Evolutionary conservation across 2,797 vertebrate genomes (phyloP).

Genomic region (Rhyacichthys aspro): DNA sequence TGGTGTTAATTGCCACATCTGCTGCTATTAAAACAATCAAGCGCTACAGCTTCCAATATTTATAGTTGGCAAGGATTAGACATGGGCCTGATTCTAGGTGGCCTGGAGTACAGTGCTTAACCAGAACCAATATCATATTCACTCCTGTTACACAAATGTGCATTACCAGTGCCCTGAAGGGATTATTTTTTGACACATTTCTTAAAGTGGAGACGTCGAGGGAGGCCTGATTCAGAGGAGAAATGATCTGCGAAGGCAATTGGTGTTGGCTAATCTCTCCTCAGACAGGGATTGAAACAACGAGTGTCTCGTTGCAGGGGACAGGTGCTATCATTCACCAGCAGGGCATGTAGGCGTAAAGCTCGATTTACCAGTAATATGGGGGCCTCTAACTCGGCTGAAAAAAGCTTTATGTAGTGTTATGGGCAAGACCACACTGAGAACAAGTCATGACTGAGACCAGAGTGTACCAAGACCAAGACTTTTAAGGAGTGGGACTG

Average conservation of each 20-base stretch:
- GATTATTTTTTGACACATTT: slow-evolving; percentile 72
- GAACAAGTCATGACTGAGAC: slow-evolving; percentile 2
- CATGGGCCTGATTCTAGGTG: slow-evolving; percentile 74
- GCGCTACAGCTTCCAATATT: slow-evolving; percentile 77
- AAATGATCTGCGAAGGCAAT: slow-evolving; percentile 77
- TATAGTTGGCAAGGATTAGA: slow-evolving; percentile 80
- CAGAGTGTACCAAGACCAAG: neutral
- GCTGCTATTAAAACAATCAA: slow-evolving; percentile 87
- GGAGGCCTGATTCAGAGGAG: slow-evolving; percentile 66
- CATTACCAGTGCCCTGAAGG: slow-evolving; percentile 74
- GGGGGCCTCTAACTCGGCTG: slow-evolving; percentile 36
- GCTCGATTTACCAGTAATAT: slow-evolving; percentile 69
- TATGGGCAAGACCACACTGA: slow-evolving; percentile 4
- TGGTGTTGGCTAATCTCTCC: slow-evolving; percentile 74
- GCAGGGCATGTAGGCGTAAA: slow-evolving; percentile 45
- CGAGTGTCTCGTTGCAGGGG: slow-evolving; percentile 74
- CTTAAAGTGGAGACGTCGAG: slow-evolving; percentile 47
- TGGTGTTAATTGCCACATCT: slow-evolving; percentile 88
- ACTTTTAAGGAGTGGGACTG: neutral
- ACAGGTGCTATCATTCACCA: slow-evolving; percentile 80
- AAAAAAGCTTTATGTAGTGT: slow-evolving; percentile 13
- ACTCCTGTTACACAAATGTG: slow-evolving; percentile 71
- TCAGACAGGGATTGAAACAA: slow-evolving; percentile 75
- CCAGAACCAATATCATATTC: slow-evolving; percentile 78
- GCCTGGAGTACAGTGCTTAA: slow-evolving; percentile 72